A percentile compares a stretch with the other conserved stretches of the same genome.
Conservation (phyloP, 2,113 vertebrate species). For the Micronycteris hirsuta region DNA sequence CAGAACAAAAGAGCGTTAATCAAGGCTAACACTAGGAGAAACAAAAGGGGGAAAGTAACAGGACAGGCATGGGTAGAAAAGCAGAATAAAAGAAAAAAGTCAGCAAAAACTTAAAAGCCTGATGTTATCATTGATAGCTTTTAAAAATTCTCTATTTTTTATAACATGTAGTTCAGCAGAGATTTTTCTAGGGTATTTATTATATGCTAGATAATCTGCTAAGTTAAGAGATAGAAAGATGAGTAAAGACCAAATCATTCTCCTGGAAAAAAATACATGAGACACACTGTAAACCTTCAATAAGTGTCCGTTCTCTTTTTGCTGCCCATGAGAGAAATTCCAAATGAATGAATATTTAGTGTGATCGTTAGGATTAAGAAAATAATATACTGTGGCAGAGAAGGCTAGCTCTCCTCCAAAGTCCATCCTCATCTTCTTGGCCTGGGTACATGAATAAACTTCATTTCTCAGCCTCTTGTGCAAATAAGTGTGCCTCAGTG, state of each 20-base stretch:
- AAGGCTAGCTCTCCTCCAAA: neutral
- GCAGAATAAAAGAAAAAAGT: neutral
- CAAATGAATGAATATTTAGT: slow-evolving; percentile 30
- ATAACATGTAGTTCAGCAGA: slow-evolving; percentile 32
- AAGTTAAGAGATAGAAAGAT: neutral
- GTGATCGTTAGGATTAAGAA: neutral
- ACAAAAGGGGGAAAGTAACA: neutral
- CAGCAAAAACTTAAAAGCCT: neutral
- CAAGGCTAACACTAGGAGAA: neutral
- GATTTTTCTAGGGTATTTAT: slow-evolving; percentile 13
- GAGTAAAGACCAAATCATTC: neutral
- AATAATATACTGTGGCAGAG: neutral
- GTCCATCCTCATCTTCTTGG: neutral
- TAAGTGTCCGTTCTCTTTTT: slow-evolving; percentile 29
- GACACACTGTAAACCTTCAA: slow-evolving; percentile 7
- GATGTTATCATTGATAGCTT: neutral
- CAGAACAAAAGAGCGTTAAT: neutral
- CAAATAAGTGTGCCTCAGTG: neutral
- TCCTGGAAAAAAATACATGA: slow-evolving; percentile 23
- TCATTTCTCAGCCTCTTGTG: neutral
- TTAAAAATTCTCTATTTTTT: neutral
- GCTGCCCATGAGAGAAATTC: neutral
- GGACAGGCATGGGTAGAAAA: neutral
- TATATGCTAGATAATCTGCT: neutral
- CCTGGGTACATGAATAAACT: neutral